Base-by-base conservation (phyloP, 92 coral and sea anemone genomes). In the Paramuricea clavata region DNA sequence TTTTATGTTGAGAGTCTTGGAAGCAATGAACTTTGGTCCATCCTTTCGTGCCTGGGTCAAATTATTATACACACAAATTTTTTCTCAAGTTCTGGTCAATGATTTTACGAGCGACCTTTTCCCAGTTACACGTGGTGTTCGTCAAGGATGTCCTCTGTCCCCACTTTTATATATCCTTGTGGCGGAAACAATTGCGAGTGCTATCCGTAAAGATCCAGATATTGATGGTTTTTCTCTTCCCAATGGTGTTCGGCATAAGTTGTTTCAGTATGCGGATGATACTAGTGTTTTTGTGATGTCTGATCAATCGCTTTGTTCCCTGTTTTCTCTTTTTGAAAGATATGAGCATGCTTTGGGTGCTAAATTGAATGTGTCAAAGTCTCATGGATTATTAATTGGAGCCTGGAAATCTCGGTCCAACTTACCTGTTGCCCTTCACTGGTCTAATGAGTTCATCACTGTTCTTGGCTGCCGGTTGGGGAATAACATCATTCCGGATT, bases 271-370 rank as follows among this genome's bases (percentile, higher is more conserved):
- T 33, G 91, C 87, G 0, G 91, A 81, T n/a, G 91, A 87, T 26
- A 60, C 91, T 22, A 81, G 87, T 25, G 32, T 30, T 4, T 15
- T 70, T 19, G 27, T 83, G 2, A 61, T 28, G 41, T 30, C 82
- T 16, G 57, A 61, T 21, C 28, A 6, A 0, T 83, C 92, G 0
- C 23, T 89, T 0, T 21, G 9, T 2, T 56, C 30, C 0, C 36
- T 89, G 3, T 70, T 89, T 44, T 30, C 62, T 10, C 6, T 27
- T 2, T 27, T 84, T 41, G 28, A 50, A 5, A 8, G 52, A 0
- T 89, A 83, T 44, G 89, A 89, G 56, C 35, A 31, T 49, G 88
- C 85, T 1, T 50, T 81, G 0, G 92, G 92, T 1, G 89, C 86
- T 2, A 83, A 54, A n/a, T 27, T 89, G 3, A 89, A 89, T 41